Evolutionary conservation across 2,888 invertebrate genomes (phyloP).

Genomic region (Monochamus alternatus): DNA sequence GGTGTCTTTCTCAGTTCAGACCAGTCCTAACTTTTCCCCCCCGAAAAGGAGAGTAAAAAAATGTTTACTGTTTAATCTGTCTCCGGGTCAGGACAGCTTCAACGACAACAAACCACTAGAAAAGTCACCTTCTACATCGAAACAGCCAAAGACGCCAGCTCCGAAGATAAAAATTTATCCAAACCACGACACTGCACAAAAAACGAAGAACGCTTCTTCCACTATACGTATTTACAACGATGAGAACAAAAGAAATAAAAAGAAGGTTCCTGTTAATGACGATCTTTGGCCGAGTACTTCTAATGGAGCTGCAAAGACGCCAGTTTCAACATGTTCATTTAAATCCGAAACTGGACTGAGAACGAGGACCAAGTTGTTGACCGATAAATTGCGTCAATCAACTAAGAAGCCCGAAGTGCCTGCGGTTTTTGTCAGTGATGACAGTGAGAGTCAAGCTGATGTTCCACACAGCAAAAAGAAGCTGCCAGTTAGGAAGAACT

Average conservation of each 20-base stretch:
- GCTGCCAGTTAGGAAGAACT: slow-evolving; percentile 40
- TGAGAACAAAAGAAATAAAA: not conserved
- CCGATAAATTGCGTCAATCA: slow-evolving; percentile 46
- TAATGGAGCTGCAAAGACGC: not conserved
- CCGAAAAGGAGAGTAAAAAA: slow-evolving; percentile 41
- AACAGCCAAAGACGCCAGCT: slow-evolving; percentile 19
- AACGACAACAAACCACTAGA: not conserved
- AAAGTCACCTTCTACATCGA: not conserved
- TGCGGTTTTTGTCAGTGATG: not conserved
- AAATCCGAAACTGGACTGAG: slow-evolving; percentile 30
- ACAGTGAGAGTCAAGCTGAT: not conserved
- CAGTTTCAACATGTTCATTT: slow-evolving; percentile 10
- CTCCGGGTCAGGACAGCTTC: slow-evolving; percentile 23
- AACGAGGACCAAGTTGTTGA: slow-evolving; percentile 40
- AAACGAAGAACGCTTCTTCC: not conserved
- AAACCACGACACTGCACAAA: not conserved
- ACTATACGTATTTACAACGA: not conserved
- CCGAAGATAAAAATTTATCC: slow-evolving; percentile 43
- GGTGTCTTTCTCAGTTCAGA: slow-evolving; percentile 41
- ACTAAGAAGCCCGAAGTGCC: slow-evolving; percentile 37
- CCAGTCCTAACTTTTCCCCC: slow-evolving; percentile 21
- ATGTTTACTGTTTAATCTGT: slow-evolving; percentile 39
- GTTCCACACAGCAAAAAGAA: slow-evolving; percentile 9
- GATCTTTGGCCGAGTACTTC: too few relatives aligned
- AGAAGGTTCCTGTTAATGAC: not conserved